phyloP scores from a whole-genome alignment of 1,140 invertebrate species.

The Anastrepha ludens region DNA sequence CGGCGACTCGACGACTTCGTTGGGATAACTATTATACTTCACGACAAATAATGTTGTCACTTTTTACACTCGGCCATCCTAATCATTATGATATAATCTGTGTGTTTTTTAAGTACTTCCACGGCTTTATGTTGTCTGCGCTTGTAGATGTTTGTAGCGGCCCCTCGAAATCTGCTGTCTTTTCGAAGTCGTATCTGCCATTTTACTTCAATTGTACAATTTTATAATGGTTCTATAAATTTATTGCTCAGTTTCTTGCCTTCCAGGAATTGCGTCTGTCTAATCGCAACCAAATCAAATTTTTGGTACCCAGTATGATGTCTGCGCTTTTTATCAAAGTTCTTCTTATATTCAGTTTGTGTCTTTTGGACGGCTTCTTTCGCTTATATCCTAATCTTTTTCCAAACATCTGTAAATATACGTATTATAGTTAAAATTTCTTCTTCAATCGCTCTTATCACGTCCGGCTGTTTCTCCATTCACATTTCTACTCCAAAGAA shows the following conservation, averaged over 20 bases:
- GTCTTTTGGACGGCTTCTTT: not conserved
- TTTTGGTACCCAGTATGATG: not conserved
- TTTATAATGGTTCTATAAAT: slow-evolving; percentile 32
- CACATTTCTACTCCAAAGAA: too few species aligned
- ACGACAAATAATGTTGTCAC: too few species aligned
- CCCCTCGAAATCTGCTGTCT: slow-evolving; percentile 27
- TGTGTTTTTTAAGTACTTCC: not conserved
- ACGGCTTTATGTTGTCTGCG: slow-evolving; percentile 5
- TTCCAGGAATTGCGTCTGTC: not conserved
- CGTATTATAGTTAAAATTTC: not conserved
- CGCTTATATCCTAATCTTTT: not conserved
- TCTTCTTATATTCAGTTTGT: not conserved
- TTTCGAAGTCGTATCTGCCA: slow-evolving; percentile 13
- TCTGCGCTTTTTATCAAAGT: slow-evolving; percentile 42
- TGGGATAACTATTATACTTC: too few species aligned
- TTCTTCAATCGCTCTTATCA: not conserved
- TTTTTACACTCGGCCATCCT: too few species aligned
- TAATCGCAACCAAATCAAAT: slow-evolving; percentile 13
- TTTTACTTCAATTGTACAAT: slow-evolving; percentile 7
- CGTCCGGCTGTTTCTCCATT: not conserved
- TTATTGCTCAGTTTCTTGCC: not conserved
- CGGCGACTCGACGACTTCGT: too few species aligned
- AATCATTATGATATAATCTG: not conserved
- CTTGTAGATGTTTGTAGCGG: slow-evolving; percentile 7
- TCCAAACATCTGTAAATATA: not conserved